These are phyloP conservation scores for Porphyrio hochstetteri DNA, from an alignment of 2,113 vertebrate genomes.

Conservation along the genomic window DNA sequence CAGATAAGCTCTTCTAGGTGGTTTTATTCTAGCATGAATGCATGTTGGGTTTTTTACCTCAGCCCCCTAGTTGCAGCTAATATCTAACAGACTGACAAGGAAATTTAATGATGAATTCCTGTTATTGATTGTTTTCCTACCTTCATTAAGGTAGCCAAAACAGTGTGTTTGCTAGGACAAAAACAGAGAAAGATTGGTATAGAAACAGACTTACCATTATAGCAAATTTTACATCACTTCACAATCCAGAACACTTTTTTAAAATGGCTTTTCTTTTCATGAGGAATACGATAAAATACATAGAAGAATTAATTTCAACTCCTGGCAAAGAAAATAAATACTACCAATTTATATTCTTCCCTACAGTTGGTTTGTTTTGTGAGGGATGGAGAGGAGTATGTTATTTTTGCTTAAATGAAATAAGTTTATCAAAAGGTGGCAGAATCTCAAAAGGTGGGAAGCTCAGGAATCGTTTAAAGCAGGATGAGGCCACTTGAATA, in stretches of 20 bases:
- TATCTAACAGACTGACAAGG: not conserved
- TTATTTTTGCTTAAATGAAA: not conserved
- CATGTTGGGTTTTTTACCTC: fast-evolving
- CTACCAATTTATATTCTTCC: not conserved
- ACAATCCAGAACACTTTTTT: not conserved
- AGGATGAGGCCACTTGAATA: not conserved
- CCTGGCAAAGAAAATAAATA: not conserved
- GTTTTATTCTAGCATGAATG: not conserved
- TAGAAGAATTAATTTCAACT: not conserved
- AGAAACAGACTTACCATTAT: not conserved
- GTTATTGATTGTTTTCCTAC: not conserved
- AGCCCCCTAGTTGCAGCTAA: not conserved
- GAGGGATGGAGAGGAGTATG: not conserved
- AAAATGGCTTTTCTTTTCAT: not conserved
- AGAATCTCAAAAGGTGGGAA: not conserved
- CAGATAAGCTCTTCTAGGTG: not conserved
- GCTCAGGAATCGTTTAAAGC: not conserved
- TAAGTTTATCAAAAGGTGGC: not conserved
- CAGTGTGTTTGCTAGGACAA: not conserved
- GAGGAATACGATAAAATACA: not conserved
- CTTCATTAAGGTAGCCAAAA: not conserved
- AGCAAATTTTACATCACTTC: not conserved
- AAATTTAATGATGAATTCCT: not conserved
- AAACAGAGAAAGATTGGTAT: not conserved
- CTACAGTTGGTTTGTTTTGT: not conserved